Evolutionary conservation across 2,797 vertebrate genomes (phyloP), one percentile per base, ranked within the genome.

Genomic region (Sandelia bainsii): DNA sequence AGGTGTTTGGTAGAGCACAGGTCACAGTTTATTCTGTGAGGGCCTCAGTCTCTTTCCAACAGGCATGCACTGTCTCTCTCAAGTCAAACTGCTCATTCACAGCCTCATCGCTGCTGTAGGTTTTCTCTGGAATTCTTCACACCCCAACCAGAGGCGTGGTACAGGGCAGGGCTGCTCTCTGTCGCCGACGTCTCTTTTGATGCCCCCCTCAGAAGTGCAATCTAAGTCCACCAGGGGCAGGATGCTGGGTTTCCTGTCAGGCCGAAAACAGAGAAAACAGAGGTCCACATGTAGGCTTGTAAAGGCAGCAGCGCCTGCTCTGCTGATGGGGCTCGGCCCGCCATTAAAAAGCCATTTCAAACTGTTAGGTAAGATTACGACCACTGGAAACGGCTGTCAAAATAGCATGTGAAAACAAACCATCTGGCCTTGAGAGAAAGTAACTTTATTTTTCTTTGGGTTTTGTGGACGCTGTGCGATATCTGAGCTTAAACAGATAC

Each of bases 241-340:
- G 89, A 93, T 89, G 85, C 71, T 7, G 72, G 52, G 69, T 84
- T 90, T 93, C 91, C 91, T 92, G 87, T 83, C 57, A 29, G 78
- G 50, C 48, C 70, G 52, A 72, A 62, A 72, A 74, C 72, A 82
- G 45, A 77, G 64, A 75, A 61, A 75, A 77, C 75, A 86, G 46
- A 52, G 84, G 79, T 72, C 74, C 72, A 66, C 69, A 79, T 76
- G 78, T 37, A 13, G 80, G 54, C 80, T 88, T 32, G 60, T 90
- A 87, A 90, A 88, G 58, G 68, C 61, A 17, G 78, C 22, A 1
- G 42, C 25, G 71, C 57, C 39, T 46, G 59, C 53, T 48, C 59
- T 19, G 53, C 66, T 25, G 65, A 64, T 51, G 61, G 70, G 51
- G 68, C 29, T 5, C 52, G 74, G 71, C 66, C 76, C 50, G 32